Conservation (phyloP, 2,888 invertebrate genomes). For the Pherbina coryleti region DNA sequence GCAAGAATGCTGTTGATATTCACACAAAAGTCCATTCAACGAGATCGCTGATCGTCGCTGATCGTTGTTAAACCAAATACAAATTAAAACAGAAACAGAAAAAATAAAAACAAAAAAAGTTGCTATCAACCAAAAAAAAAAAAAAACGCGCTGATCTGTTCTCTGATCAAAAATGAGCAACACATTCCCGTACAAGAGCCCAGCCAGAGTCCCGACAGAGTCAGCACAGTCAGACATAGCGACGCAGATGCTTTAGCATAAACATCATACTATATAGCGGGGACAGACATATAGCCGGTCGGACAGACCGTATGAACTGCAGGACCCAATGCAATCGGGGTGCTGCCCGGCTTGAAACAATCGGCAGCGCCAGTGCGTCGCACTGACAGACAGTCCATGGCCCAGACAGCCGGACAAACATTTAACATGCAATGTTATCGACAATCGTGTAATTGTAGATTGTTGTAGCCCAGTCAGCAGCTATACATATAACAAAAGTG, state of each 20-base stretch:
- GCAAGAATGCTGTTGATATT: slow-evolving; percentile 33
- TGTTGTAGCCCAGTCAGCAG: slow-evolving; percentile 35
- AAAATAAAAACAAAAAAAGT: slow-evolving; percentile 40
- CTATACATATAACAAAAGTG: slow-evolving; percentile 26
- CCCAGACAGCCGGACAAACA: not conserved
- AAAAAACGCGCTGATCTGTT: slow-evolving; percentile 39
- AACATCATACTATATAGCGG: not conserved
- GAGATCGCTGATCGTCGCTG: slow-evolving; percentile 1
- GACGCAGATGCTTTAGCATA: slow-evolving; percentile 41
- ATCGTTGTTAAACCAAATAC: not conserved
- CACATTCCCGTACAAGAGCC: not conserved
- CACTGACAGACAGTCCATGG: not conserved
- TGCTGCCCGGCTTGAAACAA: not conserved
- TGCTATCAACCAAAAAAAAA: slow-evolving; percentile 21
- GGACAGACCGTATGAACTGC: not conserved
- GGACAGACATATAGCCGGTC: not conserved
- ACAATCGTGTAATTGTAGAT: slow-evolving; percentile 42
- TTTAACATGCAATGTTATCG: slow-evolving; percentile 38
- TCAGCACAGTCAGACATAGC: slow-evolving; percentile 45
- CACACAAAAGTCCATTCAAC: slow-evolving; percentile 12
- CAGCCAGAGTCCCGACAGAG: slow-evolving; percentile 8
- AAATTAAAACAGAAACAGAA: slow-evolving; percentile 36
- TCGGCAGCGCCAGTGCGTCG: not conserved
- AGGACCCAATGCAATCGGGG: not conserved
- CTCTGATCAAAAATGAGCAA: slow-evolving; percentile 37